Conservation (phyloP, 2,888 invertebrate genomes). For the Leptothorax acervorum region DNA sequence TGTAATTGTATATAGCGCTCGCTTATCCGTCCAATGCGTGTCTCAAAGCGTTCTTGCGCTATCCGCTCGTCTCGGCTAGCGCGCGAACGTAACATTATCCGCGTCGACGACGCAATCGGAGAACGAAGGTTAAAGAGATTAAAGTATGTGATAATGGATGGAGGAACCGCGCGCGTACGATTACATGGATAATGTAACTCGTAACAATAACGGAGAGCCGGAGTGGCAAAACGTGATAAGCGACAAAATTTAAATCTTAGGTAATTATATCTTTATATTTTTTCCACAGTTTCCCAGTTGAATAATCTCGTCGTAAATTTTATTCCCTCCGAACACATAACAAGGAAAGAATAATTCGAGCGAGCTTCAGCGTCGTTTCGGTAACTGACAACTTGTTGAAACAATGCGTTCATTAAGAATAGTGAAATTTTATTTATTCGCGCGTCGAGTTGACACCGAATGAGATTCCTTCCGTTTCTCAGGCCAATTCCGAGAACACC, state of each 20-base stretch:
- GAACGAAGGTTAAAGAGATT: constrained; percentile 19
- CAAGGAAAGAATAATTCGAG: background rate
- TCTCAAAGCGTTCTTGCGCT: constrained; percentile 40
- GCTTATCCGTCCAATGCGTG: constrained; percentile 30
- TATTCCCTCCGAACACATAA: background rate
- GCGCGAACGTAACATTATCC: constrained; percentile 17
- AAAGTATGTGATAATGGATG: constrained; percentile 37
- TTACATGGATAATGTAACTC: background rate
- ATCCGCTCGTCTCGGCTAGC: constrained; percentile 30
- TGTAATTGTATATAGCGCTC: constrained; percentile 14
- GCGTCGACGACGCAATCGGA: constrained; percentile 30
- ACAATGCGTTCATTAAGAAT: constrained; percentile 12
- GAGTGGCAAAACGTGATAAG: constrained; percentile 22
- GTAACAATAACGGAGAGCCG: background rate
- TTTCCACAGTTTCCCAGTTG: background rate
- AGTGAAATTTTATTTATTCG: constrained; percentile 26
- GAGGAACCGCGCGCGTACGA: constrained; percentile 15
- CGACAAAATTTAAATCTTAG: constrained; percentile 20
- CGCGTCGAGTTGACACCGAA: constrained; percentile 1
- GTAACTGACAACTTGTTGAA: background rate
- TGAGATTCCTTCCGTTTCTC: constrained; percentile 23
- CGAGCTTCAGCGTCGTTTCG: background rate
- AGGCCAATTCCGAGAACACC: constrained; percentile 49
- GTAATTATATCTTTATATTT: background rate
- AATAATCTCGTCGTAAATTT: background rate